Evolutionary conservation across 2,113 vertebrate genomes (phyloP), one percentile per base, ranked within the genome.

Genomic region (Semicossyphus pulcher): DNA sequence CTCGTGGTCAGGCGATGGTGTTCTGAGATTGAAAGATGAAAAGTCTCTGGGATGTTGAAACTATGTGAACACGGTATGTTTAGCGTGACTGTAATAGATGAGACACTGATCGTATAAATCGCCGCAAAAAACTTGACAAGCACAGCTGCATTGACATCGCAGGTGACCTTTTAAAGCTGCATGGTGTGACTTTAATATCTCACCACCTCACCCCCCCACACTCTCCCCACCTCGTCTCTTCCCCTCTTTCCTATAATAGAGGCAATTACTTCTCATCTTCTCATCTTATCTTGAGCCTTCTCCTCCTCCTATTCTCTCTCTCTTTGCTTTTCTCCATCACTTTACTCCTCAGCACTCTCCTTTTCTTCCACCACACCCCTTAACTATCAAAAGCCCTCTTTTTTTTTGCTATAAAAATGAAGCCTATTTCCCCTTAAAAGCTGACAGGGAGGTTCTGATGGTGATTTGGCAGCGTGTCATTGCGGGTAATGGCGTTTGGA

Each of bases 391-490:
- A 82, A 80, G 60, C 42, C 42, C 65, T 52, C 71, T 71, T 75
- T 59, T 71, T 72, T 72, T 47, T 76, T 23, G 9, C 21, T 28
- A 6, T 28, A 71, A 49, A 83, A 81, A 66, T 65, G 54, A 86
- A 68, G 81, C 81, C 63, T 54, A 68, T 88, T 85, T 87, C 80
- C n/a, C 18, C 80, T 80, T 86, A 89, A 90, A 84, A 88, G 81
- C 88, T 88, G 90, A 88, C 82, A 74, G 80, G 84, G 81, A 83
- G 82, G 84, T 86, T 88, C 84, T 90, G 81, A 78, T 77, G 81
- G 81, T 83, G 86, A 89, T 87, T 90, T 89, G 89, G 83, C 61
- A 80, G 87, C 83, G 79, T 87, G 89, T 91, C 89, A 89, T 90
- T 80, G 84, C 45, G 64, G 81, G 79, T 90, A 89, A 91, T 92